Evolutionary conservation across 1,140 invertebrate species (phyloP).

Genomic region (Caerostris extrusa): DNA sequence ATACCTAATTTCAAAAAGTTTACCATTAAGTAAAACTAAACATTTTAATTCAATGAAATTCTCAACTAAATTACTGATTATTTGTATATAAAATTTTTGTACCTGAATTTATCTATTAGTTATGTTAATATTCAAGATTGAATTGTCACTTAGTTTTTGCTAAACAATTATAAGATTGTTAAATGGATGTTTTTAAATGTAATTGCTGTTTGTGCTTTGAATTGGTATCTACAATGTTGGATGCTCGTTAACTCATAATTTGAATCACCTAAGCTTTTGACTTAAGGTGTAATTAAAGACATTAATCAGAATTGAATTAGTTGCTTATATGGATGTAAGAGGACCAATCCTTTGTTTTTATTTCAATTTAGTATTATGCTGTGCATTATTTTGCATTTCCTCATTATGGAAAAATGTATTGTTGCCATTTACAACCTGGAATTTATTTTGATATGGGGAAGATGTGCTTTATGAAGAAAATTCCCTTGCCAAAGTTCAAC

Average conservation of each 20-base stretch:
- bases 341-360: conserved; percentile 19
- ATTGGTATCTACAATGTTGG: neutral
- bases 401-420: conserved; percentile 35
- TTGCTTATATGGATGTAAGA: conserved; percentile 36
- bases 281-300: neutral
- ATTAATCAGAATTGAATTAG: neutral
- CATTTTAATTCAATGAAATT: too few relatives aligned
- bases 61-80: too few relatives aligned
- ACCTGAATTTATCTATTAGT: neutral
- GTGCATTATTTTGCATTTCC: conserved; percentile 4
- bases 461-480: conserved; percentile 8
- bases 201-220: neutral
- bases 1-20: too few relatives aligned
- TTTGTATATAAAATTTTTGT: neutral
- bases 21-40: too few relatives aligned
- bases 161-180: neutral
- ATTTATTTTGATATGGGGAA: conserved; percentile 17
- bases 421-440: conserved; percentile 12
- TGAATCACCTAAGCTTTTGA: neutral
- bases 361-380: conserved; percentile 6
- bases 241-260: neutral
- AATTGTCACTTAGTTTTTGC: neutral
- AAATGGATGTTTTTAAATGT: neutral
- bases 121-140: neutral
- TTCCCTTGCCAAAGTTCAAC: conserved; percentile 30